phyloP scores from a whole-genome alignment of 2,888 invertebrate species.

The Cantharis nigra region DNA sequence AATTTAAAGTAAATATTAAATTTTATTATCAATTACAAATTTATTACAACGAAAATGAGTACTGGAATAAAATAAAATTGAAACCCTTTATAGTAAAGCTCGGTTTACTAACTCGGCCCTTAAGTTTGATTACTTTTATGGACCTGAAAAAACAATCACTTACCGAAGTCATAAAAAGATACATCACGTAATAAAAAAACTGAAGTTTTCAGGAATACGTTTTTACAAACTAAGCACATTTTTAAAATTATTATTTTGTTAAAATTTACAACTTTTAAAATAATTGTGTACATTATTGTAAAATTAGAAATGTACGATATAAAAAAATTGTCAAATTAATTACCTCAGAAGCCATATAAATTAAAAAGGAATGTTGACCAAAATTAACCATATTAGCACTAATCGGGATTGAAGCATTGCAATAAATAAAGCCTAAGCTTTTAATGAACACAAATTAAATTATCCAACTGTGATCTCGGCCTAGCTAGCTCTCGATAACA shows the following conservation, averaged over 20 bases:
- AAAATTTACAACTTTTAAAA: not conserved
- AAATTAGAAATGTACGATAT: not conserved
- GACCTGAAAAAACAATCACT: not conserved
- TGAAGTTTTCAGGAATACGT: not conserved
- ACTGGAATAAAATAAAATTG: not conserved
- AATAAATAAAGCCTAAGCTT: conserved; percentile 2
- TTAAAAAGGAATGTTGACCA: not conserved
- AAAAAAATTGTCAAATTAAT: not conserved
- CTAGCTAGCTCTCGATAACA: not conserved
- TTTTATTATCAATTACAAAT: not conserved
- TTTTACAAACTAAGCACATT: not conserved
- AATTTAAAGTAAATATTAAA: not conserved
- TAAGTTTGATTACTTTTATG: not conserved
- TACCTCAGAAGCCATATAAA: not conserved
- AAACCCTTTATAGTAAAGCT: not conserved
- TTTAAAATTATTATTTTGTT: not conserved
- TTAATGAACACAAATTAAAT: conserved; percentile 4
- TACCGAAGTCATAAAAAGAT: not conserved
- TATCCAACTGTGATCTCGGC: conserved; percentile 2
- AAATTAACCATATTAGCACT: not conserved
- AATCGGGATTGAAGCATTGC: not conserved
- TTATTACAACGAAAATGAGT: not conserved
- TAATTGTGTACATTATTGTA: not conserved
- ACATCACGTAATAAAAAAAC: not conserved
- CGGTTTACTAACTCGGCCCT: not conserved